phyloP scores from a whole-genome alignment of 2,113 vertebrate species.

The Cnemophilus loriae region DNA sequence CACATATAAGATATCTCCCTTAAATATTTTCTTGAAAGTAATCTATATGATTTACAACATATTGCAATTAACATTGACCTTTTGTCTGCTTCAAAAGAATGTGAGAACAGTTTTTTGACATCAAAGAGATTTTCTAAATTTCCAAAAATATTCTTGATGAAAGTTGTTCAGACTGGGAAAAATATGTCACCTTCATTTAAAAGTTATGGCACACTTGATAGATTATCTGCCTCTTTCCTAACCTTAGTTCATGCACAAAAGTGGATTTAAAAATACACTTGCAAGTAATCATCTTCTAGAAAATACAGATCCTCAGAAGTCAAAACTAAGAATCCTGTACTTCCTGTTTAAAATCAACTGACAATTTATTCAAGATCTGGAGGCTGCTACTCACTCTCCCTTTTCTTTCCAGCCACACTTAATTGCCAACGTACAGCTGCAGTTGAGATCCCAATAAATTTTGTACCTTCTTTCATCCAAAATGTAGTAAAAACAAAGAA shows the following conservation, averaged over 20 bases:
- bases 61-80: conserved; percentile 63
- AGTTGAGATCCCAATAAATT: background rate
- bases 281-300: background rate
- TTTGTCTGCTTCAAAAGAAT: conserved; percentile 60
- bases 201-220: conserved; percentile 25
- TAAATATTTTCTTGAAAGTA: conserved; percentile 61
- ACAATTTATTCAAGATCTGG: background rate
- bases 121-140: conserved; percentile 61
- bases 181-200: conserved; percentile 48
- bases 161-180: conserved; percentile 46
- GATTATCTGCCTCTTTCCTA: conserved; percentile 26
- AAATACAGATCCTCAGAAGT: background rate
- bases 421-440: background rate
- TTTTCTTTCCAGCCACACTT: background rate
- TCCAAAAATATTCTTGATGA: conserved; percentile 55
- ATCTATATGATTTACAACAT: conserved; percentile 60
- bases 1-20: conserved; percentile 41
- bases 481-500: background rate
- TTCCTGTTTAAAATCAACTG: background rate
- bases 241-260: background rate
- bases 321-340: background rate
- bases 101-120: conserved; percentile 58
- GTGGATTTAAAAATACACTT: background rate
- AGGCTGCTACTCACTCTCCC: background rate
- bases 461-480: background rate